Percentiles rank a stretch among this genome's conserved stretches.
Conservation (phyloP, 2,888 invertebrate genomes). For the Sinelater perroti region DNA sequence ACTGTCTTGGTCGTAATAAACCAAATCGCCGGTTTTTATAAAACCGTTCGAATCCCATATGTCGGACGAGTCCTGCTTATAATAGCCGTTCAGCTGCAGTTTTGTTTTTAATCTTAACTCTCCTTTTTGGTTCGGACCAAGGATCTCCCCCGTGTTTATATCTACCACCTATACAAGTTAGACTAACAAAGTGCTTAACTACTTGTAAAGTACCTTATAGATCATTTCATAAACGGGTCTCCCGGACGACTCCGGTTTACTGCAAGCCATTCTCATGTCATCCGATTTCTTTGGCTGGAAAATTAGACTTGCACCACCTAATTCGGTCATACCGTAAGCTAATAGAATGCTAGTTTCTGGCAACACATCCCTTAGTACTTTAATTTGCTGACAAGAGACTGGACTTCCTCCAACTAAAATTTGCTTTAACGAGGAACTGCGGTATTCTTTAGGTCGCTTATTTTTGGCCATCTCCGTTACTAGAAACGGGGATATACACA, state of each 20-base stretch:
- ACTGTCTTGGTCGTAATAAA: slow-evolving; percentile 62
- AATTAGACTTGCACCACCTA: slow-evolving; percentile 43
- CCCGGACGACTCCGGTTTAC: slow-evolving; percentile 9
- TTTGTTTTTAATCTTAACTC: slow-evolving; percentile 63
- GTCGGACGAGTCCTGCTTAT: slow-evolving; percentile 60
- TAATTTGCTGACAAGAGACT: slow-evolving; percentile 44
- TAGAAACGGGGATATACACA: slow-evolving; percentile 48
- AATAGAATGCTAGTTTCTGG: slow-evolving; percentile 52
- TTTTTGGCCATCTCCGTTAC: slow-evolving; percentile 47
- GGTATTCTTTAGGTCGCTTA: slow-evolving; percentile 51
- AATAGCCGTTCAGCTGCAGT: slow-evolving; percentile 60
- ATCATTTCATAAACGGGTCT: not conserved
- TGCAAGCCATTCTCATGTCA: slow-evolving; percentile 1
- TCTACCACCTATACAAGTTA: slow-evolving; percentile 59
- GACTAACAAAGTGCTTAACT: not conserved
- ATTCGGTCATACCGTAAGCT: slow-evolving; percentile 55
- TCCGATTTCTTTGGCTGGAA: slow-evolving; percentile 3
- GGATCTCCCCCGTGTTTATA: slow-evolving; percentile 57
- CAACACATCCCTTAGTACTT: slow-evolving; percentile 50
- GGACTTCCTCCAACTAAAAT: slow-evolving; percentile 51
- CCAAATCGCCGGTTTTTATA: slow-evolving; percentile 64
- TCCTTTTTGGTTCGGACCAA: slow-evolving; percentile 62
- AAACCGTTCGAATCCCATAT: slow-evolving; percentile 60
- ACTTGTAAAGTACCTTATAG: slow-evolving; percentile 25
- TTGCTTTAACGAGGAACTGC: slow-evolving; percentile 45